Evolutionary conservation across 1,140 invertebrate genomes (phyloP).

Genomic region (Drosophila kurseongensis): DNA sequence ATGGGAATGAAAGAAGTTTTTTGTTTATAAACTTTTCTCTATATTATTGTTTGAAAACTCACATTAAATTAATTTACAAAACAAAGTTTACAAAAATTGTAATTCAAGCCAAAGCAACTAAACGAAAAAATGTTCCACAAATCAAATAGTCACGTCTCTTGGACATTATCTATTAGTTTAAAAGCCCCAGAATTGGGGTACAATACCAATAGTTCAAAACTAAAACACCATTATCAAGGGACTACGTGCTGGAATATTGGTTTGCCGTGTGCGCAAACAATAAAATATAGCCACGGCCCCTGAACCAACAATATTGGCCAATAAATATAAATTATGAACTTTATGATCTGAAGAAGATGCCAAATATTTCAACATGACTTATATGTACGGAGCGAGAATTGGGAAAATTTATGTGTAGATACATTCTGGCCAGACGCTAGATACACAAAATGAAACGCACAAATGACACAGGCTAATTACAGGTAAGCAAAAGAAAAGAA

Average conservation of each 20-base stretch:
- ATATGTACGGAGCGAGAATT: slow-evolving; percentile 21
- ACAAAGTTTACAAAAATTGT: too few species aligned
- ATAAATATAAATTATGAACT: slow-evolving; percentile 59
- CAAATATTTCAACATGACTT: slow-evolving; percentile 61
- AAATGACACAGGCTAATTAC: slow-evolving; percentile 81
- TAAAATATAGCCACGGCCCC: slow-evolving; percentile 7
- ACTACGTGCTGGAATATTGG: slow-evolving; percentile 21
- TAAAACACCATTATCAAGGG: slow-evolving; percentile 1
- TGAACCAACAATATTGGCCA: slow-evolving; percentile 29
- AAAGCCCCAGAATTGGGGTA: too few species aligned
- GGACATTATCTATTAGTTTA: neutral
- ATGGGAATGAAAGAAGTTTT: too few species aligned
- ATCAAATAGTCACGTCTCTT: neutral
- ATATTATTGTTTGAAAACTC: too few species aligned
- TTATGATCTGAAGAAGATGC: slow-evolving; percentile 50
- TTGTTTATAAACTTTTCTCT: too few species aligned
- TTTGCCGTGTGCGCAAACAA: slow-evolving; percentile 2
- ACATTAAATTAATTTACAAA: too few species aligned
- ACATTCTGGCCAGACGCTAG: slow-evolving; percentile 57
- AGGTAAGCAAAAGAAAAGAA: slow-evolving; percentile 66
- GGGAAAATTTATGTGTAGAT: slow-evolving; percentile 54
- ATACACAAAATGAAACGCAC: slow-evolving; percentile 57
- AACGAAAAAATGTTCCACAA: too few species aligned
- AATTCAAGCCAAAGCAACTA: too few species aligned
- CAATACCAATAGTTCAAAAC: neutral